Conservation (phyloP, 2,113 vertebrate species). For the Myocastor coypus region DNA sequence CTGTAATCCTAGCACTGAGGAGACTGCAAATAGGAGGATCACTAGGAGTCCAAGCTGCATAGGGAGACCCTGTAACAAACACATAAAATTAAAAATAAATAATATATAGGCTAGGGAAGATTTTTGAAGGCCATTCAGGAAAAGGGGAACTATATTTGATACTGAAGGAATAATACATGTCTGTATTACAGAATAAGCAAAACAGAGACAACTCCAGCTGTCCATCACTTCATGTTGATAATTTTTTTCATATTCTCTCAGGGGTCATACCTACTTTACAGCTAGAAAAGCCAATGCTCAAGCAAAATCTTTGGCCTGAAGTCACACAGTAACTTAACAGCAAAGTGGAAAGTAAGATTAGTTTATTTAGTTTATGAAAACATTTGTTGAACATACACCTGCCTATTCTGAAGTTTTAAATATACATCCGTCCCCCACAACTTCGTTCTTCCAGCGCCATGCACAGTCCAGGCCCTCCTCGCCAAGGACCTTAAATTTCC, state of each 20-base stretch:
- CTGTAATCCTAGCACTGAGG: too few species aligned
- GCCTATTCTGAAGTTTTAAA: not conserved
- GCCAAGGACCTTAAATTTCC: not conserved
- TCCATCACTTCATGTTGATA: not conserved
- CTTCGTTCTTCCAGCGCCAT: not conserved
- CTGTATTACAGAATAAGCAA: not conserved
- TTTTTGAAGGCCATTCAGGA: conserved; percentile 2
- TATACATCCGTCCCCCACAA: not conserved
- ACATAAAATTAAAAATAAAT: too few species aligned
- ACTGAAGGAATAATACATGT: not conserved
- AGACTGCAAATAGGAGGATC: too few species aligned
- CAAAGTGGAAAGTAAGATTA: not conserved
- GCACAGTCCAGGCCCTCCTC: not conserved
- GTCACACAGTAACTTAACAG: not conserved
- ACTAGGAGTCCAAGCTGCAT: too few species aligned
- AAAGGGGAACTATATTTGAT: not conserved
- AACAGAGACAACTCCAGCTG: not conserved
- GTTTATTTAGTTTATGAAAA: not conserved
- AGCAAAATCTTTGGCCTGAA: not conserved
- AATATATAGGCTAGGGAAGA: not conserved
- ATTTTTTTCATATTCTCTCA: not conserved
- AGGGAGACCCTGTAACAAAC: too few species aligned
- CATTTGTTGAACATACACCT: not conserved
- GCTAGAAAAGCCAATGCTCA: not conserved
- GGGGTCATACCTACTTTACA: not conserved